A percentile compares a stretch with the other conserved stretches of the same genome.
These are phyloP conservation scores for Pungitius pungitius DNA, from an alignment of 2,113 vertebrate genomes.

Conservation along the genomic window DNA sequence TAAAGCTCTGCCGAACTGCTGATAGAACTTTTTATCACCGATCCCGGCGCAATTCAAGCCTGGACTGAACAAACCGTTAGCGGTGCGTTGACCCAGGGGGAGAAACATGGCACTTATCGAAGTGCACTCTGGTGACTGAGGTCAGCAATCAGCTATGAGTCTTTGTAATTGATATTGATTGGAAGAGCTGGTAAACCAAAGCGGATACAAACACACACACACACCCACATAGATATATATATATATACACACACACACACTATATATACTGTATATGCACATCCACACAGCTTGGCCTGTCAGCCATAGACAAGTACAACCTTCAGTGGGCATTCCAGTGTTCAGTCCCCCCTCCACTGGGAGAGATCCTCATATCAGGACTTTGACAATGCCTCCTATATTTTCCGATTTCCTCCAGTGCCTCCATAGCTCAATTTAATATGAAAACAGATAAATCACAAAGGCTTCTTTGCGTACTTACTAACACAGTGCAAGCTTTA, in stretches of 20 bases:
- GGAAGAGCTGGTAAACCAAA: constrained; percentile 23
- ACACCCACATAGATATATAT: too few species aligned
- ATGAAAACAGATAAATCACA: neutral
- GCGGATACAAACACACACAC: constrained; percentile 10
- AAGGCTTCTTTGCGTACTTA: neutral
- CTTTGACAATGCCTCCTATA: constrained; percentile 14
- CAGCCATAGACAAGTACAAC: constrained; percentile 54
- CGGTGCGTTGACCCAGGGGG: constrained; percentile 25
- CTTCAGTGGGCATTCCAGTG: constrained; percentile 42
- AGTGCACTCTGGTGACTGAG: constrained; percentile 21
- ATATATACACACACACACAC: constrained; percentile 16
- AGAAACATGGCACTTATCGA: constrained; percentile 39
- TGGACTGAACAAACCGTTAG: constrained; percentile 9
- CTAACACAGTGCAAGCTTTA: neutral
- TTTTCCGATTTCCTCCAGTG: constrained; percentile 24
- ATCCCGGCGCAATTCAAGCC: constrained; percentile 11
- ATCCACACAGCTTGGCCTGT: constrained; percentile 12
- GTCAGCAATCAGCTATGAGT: constrained; percentile 40
- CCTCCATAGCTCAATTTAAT: constrained; percentile 11
- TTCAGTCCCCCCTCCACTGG: constrained; percentile 9
- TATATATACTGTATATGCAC: constrained; percentile 12
- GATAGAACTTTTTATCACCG: constrained; percentile 42
- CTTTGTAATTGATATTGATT: constrained; percentile 72
- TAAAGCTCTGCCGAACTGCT: constrained; percentile 47
- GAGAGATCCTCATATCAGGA: constrained; percentile 40